Percentiles rank a stretch among this genome's conserved stretches.
These are phyloP conservation scores for Homalodisca vitripennis DNA, from an alignment of 1,140 invertebrate species.

Conservation along the genomic window DNA sequence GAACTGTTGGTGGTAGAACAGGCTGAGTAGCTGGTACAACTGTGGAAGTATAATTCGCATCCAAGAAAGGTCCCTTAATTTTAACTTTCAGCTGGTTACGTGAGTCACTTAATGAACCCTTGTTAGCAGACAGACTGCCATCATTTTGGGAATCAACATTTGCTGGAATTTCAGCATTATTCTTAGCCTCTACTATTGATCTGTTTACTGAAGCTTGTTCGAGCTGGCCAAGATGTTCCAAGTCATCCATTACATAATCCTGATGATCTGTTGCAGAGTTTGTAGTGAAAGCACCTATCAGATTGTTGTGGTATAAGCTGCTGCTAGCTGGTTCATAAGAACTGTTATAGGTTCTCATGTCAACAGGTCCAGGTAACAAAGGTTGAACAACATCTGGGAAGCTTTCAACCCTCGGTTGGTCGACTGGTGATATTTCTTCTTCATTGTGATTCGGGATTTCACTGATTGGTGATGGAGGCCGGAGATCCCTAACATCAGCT, in stretches of 20 bases:
- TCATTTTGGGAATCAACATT: constrained; percentile 46
- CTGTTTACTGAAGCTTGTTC: constrained; percentile 55
- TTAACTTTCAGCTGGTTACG: constrained; percentile 86
- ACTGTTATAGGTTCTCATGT: constrained; percentile 80
- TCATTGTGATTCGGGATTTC: constrained; percentile 16
- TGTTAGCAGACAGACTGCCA: not conserved
- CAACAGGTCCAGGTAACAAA: constrained; percentile 76
- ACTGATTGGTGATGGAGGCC: constrained; percentile 37
- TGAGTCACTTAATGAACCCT: constrained; percentile 66
- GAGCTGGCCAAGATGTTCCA: constrained; percentile 65
- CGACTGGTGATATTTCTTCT: constrained; percentile 41
- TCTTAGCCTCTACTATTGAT: constrained; percentile 19
- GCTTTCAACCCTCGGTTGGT: constrained; percentile 33
- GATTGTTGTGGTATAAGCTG: constrained; percentile 58
- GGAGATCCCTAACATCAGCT: constrained; percentile 41
- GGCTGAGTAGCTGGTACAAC: constrained; percentile 55
- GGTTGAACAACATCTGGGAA: constrained; percentile 64
- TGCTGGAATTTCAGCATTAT: constrained; percentile 37
- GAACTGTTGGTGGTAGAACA: constrained; percentile 49
- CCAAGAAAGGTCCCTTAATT: constrained; percentile 83
- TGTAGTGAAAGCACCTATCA: constrained; percentile 61
- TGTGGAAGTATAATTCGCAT: constrained; percentile 65
- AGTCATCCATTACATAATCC: constrained; percentile 69
- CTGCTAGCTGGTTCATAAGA: constrained; percentile 43
- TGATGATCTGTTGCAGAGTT: constrained; percentile 62